Evolutionary conservation across 2,113 vertebrate genomes (phyloP).

Genomic region (Alces alces): DNA sequence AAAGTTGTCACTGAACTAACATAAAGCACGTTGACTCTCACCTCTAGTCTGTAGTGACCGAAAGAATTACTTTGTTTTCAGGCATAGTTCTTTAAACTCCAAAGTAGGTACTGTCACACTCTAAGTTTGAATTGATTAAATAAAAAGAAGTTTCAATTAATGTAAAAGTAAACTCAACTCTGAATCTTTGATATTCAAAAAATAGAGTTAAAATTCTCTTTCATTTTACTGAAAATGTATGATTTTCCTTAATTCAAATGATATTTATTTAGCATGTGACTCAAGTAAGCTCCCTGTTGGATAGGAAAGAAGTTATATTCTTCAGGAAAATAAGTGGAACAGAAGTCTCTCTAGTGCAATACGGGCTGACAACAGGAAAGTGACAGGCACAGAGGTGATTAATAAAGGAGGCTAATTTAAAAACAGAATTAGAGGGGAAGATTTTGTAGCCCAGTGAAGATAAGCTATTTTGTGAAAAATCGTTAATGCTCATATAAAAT

Average conservation of each 20-base stretch:
- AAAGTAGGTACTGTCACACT: background rate
- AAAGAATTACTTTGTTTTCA: background rate
- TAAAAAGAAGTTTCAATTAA: background rate
- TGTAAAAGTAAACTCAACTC: background rate
- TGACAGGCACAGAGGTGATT: background rate
- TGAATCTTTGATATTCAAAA: background rate
- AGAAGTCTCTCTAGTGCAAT: background rate
- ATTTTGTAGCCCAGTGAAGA: background rate
- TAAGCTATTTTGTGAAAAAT: background rate
- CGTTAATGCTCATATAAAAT: background rate
- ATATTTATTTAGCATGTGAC: background rate
- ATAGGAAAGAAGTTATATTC: background rate
- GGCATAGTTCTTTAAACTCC: background rate
- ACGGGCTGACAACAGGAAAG: background rate
- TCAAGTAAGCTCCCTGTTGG: background rate
- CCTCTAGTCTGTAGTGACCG: background rate
- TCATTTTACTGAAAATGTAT: background rate
- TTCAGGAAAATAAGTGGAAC: background rate
- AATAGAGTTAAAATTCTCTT: background rate
- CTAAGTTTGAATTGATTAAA: background rate
- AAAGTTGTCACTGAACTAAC: background rate
- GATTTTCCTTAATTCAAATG: background rate
- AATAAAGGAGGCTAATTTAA: background rate
- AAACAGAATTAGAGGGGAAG: slow-evolving; percentile 25
- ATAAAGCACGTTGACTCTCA: background rate